Evolutionary conservation across 2,888 invertebrate species (phyloP), one percentile per base, ranked within the genome.

Genomic region (Steinernema hermaphroditum): DNA sequence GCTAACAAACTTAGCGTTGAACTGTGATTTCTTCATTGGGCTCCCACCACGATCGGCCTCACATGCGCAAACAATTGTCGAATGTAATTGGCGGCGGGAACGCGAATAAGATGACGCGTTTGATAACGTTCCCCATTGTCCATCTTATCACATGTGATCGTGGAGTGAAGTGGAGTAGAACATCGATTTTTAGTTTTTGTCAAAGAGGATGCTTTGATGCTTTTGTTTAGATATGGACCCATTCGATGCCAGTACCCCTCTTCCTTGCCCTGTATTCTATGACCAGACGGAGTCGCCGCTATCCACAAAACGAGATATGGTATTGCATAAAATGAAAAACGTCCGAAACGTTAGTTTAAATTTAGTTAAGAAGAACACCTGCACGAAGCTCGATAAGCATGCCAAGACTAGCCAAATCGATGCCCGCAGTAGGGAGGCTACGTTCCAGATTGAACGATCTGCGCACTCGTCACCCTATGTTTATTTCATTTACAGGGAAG

Each of bases 281-380:
- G n/a, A 46, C 8, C 4, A 46, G n/a, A 46, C 46, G 4, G 46
- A n/a, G 9, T 54, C 54, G 12, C 54, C 54, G 27, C 19, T 54
- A 27, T 54, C 54, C 22, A 54, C 54, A 22, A 54, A 54, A 16
- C 54, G 54, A 2, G 54, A 54, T 27, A 54, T 24, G 27, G 54
- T 54, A 27, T 24, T 12, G 14, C 27, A 6, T 6, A 2, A 12
- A 12, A 41, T 8, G 9, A 14, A 46, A 46, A 46, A 46, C 16
- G 16, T 2, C 2, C 46, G 16, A 19, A n/a, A 4, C 4, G 4
- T n/a, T 46, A n/a, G n/a, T n/a, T 4, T n/a, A n/a, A 9, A 4
- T 46, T 46, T n/a, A 46, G 54, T 16, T 54, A 2, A 54, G 22
- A 24, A 54, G 16, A 22, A 54, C 54, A 14, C 54, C 54, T 19